Base-by-base conservation (phyloP, 2,888 invertebrate species). In the Ligdia adustata region DNA sequence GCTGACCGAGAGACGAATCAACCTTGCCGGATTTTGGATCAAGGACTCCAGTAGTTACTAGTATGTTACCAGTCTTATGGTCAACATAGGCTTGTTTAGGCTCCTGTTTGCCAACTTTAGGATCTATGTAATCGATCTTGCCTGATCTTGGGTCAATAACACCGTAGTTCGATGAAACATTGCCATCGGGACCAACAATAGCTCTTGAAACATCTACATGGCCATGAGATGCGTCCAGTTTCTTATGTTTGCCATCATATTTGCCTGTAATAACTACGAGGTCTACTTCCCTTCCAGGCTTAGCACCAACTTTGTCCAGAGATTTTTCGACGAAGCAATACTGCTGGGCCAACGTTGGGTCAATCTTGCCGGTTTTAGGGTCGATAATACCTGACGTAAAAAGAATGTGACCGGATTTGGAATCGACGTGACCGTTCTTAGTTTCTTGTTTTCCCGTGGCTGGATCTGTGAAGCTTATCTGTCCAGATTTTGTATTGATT, bases 41-140 rank as follows among this genome's bases (percentile, higher is more conserved):
- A 1, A 90, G 67, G 2, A 94, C 92, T 12, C 92, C 93, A 6
- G 92, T 92, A 1, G 92, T 90, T 5, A 94, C 85, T 12, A 93
- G 88, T 41, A 94, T 82, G 60, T 94, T 93, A 9, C 94, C 93
- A 4, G 94, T 94, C 64, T 92, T 91, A n/a, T 92, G 90, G 64
- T 94, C 94, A n/a, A 94, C 89, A 64, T 93, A 92, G 1, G 94
- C 94, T 72, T 93, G 92, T 71, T 92, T 91, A 2, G 92, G 83
- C 60, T 93, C 93, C 56, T 89, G 91, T 66, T 93, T 93, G 12
- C 94, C 94, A 0, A 93, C 92, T 60, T 92, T 91, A 2, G 92
- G 92, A 55, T 94, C 93, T 9, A 92, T 79, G 2, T 92, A 91
- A 52, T 93, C 91, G 34, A 94, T 84, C 38, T 92, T 93, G 2